phyloP scores from a whole-genome alignment of 1,140 invertebrate species.

The Macrotrachela quadricornifera region DNA sequence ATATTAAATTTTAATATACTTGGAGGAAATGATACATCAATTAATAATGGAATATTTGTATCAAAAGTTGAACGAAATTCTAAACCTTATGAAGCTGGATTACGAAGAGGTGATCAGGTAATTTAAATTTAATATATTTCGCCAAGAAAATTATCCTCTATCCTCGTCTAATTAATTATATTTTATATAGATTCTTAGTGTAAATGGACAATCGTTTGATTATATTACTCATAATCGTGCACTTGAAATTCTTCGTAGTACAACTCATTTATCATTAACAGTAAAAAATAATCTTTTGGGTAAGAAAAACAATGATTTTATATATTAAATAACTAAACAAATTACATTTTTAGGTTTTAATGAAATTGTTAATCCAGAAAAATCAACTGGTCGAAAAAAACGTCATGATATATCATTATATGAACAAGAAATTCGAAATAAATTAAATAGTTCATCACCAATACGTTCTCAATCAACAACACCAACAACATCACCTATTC shows the following conservation, averaged over 20 bases:
- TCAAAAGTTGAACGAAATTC: slow-evolving; percentile 71
- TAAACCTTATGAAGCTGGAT: slow-evolving; percentile 79
- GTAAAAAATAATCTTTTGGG: slow-evolving; percentile 83
- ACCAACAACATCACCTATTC: too few species aligned
- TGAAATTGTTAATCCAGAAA: slow-evolving; percentile 11
- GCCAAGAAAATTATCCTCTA: too few species aligned
- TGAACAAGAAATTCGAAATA: neutral
- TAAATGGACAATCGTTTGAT: slow-evolving; percentile 84
- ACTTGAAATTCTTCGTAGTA: slow-evolving; percentile 67
- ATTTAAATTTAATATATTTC: too few species aligned
- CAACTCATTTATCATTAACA: slow-evolving; percentile 80
- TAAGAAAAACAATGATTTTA: slow-evolving; percentile 11
- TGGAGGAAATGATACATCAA: slow-evolving; percentile 52
- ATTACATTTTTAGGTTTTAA: slow-evolving; percentile 14
- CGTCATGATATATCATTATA: too few species aligned
- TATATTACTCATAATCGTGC: slow-evolving; percentile 68
- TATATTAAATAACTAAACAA: too few species aligned
- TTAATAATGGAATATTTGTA: slow-evolving; percentile 76
- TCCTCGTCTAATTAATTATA: too few species aligned
- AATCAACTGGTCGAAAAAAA: slow-evolving; percentile 3
- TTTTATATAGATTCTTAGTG: slow-evolving; percentile 43
- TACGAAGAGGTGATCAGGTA: slow-evolving; percentile 77
- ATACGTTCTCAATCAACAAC: too few species aligned
- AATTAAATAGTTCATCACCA: too few species aligned
- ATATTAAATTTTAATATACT: slow-evolving; percentile 50